Percentiles rank a stretch among this genome's conserved stretches.
phyloP scores from a whole-genome alignment of 2,113 vertebrate genomes.

The Misgurnus mizolepis region DNA sequence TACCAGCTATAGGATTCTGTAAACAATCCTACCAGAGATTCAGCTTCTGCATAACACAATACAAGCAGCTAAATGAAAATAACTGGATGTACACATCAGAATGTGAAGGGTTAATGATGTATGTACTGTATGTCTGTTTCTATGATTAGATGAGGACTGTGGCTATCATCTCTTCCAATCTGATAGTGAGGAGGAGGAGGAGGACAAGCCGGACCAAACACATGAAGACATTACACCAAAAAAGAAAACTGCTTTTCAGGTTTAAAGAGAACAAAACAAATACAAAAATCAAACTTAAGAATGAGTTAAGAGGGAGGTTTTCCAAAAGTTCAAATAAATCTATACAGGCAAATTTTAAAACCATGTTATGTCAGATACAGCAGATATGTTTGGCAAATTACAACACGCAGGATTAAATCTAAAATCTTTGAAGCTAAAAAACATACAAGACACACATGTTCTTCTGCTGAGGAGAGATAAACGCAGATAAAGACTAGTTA shows the following conservation, averaged over 20 bases:
- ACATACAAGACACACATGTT: too few relatives aligned
- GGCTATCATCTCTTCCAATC: slow-evolving; percentile 73
- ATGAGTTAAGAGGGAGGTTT: too few relatives aligned
- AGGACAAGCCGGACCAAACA: slow-evolving; percentile 61
- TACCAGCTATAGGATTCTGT: too few relatives aligned
- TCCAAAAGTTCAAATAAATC: too few relatives aligned
- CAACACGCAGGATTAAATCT: too few relatives aligned
- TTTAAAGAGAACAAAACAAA: slow-evolving; percentile 30
- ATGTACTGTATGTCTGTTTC: neutral
- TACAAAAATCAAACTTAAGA: neutral
- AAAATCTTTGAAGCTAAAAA: too few relatives aligned
- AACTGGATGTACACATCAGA: too few relatives aligned
- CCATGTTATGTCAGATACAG: neutral
- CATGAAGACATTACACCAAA: slow-evolving; percentile 60
- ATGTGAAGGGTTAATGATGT: neutral
- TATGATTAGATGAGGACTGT: slow-evolving; percentile 61
- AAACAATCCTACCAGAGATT: too few relatives aligned
- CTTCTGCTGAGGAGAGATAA: too few relatives aligned
- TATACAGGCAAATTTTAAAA: too few relatives aligned
- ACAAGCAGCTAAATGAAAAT: neutral
- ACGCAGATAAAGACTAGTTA: too few relatives aligned
- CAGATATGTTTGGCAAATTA: neutral
- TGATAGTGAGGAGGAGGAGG: slow-evolving; percentile 73
- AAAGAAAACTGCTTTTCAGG: slow-evolving; percentile 78
- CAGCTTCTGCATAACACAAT: neutral